Percentiles rank a stretch among this genome's conserved stretches.
Conservation (phyloP, 1,140 invertebrate genomes). For the Oryctes rhinoceros region DNA sequence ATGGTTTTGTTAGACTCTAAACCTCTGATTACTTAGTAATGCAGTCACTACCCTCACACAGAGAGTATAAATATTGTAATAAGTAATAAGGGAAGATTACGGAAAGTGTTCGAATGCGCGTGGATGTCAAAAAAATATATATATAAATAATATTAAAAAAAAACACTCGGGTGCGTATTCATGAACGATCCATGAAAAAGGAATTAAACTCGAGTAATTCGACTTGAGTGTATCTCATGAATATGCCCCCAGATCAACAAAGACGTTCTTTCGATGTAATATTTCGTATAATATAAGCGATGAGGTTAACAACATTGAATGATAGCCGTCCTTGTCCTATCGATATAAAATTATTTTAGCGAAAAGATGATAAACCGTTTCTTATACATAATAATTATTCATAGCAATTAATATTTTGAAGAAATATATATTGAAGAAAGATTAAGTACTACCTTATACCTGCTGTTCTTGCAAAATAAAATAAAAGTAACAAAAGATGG, state of each 20-base stretch:
- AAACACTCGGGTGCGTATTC: not conserved
- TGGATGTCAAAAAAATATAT: not conserved
- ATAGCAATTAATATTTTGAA: not conserved
- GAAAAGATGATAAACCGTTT: slow-evolving; percentile 21
- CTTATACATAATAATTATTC: not conserved
- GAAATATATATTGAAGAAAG: slow-evolving; percentile 2
- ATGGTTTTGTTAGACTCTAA: slow-evolving; percentile 51
- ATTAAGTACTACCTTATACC: not conserved
- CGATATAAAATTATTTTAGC: not conserved
- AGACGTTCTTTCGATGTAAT: slow-evolving; percentile 35
- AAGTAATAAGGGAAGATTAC: slow-evolving; percentile 20
- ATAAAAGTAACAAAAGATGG: not conserved
- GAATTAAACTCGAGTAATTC: not conserved
- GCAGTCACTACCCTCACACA: slow-evolving; percentile 36
- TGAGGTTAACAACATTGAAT: slow-evolving; percentile 15
- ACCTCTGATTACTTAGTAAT: slow-evolving; percentile 40
- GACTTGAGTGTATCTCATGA: not conserved
- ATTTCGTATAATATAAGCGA: slow-evolving; percentile 32
- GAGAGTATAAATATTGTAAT: slow-evolving; percentile 30
- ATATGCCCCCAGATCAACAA: not conserved
- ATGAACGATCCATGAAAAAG: not conserved
- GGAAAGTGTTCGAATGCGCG: not conserved
- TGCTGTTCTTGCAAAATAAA: not conserved
- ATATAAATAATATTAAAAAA: not conserved
- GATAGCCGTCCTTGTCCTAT: not conserved